Base-by-base conservation (phyloP, 2,888 invertebrate genomes). In the Epinotia demarniana region DNA sequence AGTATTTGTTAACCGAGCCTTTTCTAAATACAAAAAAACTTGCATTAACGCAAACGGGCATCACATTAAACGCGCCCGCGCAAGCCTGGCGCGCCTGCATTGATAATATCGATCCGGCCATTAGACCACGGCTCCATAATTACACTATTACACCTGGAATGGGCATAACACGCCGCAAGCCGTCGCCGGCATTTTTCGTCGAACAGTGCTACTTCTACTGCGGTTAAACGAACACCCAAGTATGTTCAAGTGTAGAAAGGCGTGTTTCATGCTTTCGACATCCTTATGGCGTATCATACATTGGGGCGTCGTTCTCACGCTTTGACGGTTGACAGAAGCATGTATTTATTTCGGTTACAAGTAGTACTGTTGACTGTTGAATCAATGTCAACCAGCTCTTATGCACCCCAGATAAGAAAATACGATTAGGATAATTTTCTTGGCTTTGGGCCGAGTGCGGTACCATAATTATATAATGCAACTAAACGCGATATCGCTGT, bases 121-220 rank as follows among this genome's bases (percentile, higher is more conserved):
- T 86, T 88, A 87, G 84, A 88, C 81, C 81, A 81, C 80, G 79
- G 81, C 81, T 82, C 84, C 83, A 82, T 89, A 91, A 91, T 90
- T 89, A 86, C 84, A 78, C 85, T 79, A 86, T 86, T 88, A 89
- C 83, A 79, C 86, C 86, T 84, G 85, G 87, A 90, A 91, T 89
- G 89, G 92, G 84, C 87, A 87, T 86, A 89, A 81, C 86, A 87
- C 81, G 87, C 84, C 79, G 82, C 85, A 82, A 80, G 80, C 81
- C 78, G 80, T 82, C 80, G 82, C 82, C 84, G 80, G 80, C 82
- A 85, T 87, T 90, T 85, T 82, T 75, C 80, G 80, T 84, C 86
- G 88, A 87, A 82, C 82, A 77, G 80, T 78, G 75, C 81, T 84
- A 83, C 83, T 82, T 83, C 73, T 76, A 81, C 79, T 57, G 57